Base-by-base conservation (phyloP, 1,140 invertebrate species). In the Notospermus geniculatus region DNA sequence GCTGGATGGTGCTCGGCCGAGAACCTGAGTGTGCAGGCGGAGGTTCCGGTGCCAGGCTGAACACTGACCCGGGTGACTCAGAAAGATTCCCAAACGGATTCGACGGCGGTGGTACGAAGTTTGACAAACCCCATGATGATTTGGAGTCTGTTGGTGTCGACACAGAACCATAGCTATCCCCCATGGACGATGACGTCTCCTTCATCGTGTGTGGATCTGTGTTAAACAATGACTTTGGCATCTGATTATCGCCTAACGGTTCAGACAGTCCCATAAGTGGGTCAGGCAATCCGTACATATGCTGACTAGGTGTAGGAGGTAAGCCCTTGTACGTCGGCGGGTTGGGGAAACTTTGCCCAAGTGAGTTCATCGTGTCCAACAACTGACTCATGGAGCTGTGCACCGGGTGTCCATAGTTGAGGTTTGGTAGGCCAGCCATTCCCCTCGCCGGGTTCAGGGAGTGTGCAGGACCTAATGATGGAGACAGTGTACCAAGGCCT, bases 261-360 rank as follows among this genome's bases (percentile, higher is more conserved):
- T 64, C 62, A 7, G 57, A 2, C 9, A 46, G 39, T 30, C 53
- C 59, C 7, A 57, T 32, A 19, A 57, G 28, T 23, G 53, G 45
- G 22, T 71, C 70, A 59, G 32, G 32, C 15, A 71, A 67, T 13
- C 67, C 36, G 39, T 69, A 67, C 2, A 63, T 63, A 19, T 60
- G 56, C 39, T 68, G 63, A 15, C 62, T 62, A 28, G 68, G 32
- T 15, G 32, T 36, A 15, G 32, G 32, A 0, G 59, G 45, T 36
- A 74, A 60, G 30, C 57, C 30, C 59, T 74, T 74, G 57, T 74
- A 71, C 15, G 64, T 52, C 13, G 69, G 57, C 55, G 69, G 67
- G 54, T 61, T 59, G 19, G 64, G 50, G 32, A 66, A 62, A 17
- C 54, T 29, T n/a, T 62, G 54, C 23, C 62, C 53, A 32, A 65